Conservation (phyloP, 2,113 vertebrate species). For the Mesoclemmys tuberculata region DNA sequence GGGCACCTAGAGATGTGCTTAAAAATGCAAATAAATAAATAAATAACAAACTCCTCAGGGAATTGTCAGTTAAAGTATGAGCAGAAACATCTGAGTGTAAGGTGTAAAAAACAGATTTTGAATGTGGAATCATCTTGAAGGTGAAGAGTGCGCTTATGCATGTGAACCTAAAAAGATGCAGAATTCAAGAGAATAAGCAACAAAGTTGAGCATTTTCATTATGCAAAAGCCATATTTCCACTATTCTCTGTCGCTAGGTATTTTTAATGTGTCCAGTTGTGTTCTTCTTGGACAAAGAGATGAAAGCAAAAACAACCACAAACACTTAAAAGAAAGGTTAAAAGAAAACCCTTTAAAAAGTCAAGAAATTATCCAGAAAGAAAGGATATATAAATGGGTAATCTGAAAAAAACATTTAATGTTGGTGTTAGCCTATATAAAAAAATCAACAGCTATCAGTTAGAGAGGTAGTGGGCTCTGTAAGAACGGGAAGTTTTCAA, state of each 20-base stretch:
- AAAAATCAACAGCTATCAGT: background rate
- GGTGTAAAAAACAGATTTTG: background rate
- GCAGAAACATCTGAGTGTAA: background rate
- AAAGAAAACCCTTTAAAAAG: background rate
- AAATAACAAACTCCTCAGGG: background rate
- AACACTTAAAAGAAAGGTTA: background rate
- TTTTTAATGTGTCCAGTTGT: background rate
- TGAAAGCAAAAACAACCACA: background rate
- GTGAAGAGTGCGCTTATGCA: background rate
- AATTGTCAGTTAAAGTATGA: background rate
- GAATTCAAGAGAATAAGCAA: background rate
- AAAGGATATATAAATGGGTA: background rate
- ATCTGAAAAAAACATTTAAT: background rate
- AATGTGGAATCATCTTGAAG: background rate
- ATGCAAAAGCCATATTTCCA: background rate
- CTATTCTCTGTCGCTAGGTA: rapidly evolving
- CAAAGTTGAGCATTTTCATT: background rate
- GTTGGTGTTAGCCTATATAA: background rate
- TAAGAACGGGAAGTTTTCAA: background rate
- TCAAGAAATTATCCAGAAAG: background rate
- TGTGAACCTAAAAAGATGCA: background rate
- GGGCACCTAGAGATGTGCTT: background rate
- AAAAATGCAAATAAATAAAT: background rate
- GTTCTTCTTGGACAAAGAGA: background rate
- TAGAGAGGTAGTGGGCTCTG: background rate